These are phyloP conservation scores for Neodontobutis hainanensis DNA, from an alignment of 2,113 vertebrate genomes.

Conservation along the genomic window DNA sequence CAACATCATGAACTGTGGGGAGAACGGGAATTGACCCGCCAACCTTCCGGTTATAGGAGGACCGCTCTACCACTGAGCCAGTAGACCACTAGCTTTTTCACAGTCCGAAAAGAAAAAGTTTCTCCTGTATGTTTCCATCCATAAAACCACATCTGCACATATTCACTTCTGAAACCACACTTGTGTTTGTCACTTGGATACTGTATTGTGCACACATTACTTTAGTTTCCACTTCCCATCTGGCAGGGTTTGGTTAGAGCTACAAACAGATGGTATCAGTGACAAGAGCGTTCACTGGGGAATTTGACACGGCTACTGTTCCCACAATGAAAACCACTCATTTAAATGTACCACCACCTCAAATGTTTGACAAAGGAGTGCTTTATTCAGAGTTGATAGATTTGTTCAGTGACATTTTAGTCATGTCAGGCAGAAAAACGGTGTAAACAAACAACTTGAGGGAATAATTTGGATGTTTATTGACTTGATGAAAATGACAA, in stretches of 20 bases:
- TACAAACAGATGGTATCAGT: slow-evolving; percentile 33
- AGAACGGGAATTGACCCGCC: too few relatives aligned
- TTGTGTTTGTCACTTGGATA: slow-evolving; percentile 1
- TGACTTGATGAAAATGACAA: background rate
- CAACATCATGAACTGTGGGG: too few relatives aligned
- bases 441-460: too few relatives aligned
- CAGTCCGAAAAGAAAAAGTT: too few relatives aligned
- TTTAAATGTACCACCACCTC: slow-evolving; percentile 22
- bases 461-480: background rate
- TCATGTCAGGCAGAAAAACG: too few relatives aligned
- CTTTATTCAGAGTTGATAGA: background rate
- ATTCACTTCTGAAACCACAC: background rate
- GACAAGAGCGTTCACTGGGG: slow-evolving; percentile 12
- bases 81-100: too few relatives aligned
- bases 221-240: slow-evolving; percentile 8
- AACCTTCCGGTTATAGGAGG: too few relatives aligned
- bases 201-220: background rate
- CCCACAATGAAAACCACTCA: slow-evolving; percentile 20
- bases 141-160: background rate
- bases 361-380: slow-evolving; percentile 6
- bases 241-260: background rate
- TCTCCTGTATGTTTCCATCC: background rate
- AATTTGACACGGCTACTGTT: slow-evolving; percentile 11
- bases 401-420: too few relatives aligned
- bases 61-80: too few relatives aligned